Evolutionary conservation across 2,888 invertebrate species (phyloP), one percentile per base, ranked within the genome.

Genomic region (Protophormia terraenovae): DNA sequence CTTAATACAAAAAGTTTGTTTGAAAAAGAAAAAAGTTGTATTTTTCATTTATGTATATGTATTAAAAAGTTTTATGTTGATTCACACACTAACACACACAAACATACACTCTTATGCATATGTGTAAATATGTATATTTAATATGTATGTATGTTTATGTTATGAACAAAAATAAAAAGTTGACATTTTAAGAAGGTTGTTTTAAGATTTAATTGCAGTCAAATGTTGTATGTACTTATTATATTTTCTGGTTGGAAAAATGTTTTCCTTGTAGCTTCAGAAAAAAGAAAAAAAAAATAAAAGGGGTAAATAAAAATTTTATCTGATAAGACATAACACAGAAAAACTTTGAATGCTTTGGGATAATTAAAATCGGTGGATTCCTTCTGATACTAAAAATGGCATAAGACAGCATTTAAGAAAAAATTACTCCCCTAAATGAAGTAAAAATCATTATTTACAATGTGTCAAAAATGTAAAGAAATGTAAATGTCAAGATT

Each of bases 1-100:
- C 45, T 82, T 82, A 76, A 76, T 82, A 82, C 55, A 62, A 69
- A 66, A 73, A 82, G 29, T 76, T 66, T 53, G 14, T 72, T 79
- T 79, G 3, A 27, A 29, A 6, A 29, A 29, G 7, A 32, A 67
- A 29, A 47, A n/a, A 8, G 41, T 27, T 29, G 19, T 50, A 38
- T 58, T n/a, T 60, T 53, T 62, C 47, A 72, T 45, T 72, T 80
- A 55, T 72, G 27, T 69, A 16, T 29, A 22, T 64, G 50, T 80
- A 29, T 64, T 53, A 50, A 64, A 72, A 79, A 79, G 53, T 72
- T 72, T 53, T 72, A 32, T 79, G 71, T 53, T 64, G 64, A 72
- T 64, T 71, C 53, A 45, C 32, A 16, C n/a, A 50, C 0, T 14
- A 5, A 27, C 53, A 45, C 32, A 16, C n/a, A 50, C 0, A 27